These are phyloP conservation scores for Polydrusus tereticollis DNA, from an alignment of 2,888 invertebrate species.

Conservation along the genomic window DNA sequence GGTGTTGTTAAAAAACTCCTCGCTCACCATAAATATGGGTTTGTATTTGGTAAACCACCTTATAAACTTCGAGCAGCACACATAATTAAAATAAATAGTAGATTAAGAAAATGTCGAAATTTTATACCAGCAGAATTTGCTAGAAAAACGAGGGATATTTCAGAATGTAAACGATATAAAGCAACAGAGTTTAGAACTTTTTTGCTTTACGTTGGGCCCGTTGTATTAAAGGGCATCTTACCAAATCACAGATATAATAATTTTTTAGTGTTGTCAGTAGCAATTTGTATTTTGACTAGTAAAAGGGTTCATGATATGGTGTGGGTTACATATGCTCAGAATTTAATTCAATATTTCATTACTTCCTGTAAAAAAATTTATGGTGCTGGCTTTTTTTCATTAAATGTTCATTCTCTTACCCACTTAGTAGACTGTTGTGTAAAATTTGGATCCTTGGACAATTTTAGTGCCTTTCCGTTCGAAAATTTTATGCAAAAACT, in stretches of 20 bases:
- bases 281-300: conserved; percentile 42
- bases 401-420: conserved; percentile 37
- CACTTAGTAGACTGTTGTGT: conserved; percentile 39
- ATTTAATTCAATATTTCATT: conserved; percentile 30
- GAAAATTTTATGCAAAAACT: conserved; percentile 38
- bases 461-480: conserved; percentile 34
- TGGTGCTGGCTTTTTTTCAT: conserved; percentile 39
- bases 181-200: conserved; percentile 43
- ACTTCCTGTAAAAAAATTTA: conserved; percentile 37
- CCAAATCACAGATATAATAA: conserved; percentile 35
- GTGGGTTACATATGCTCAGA: conserved; percentile 39
- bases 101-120: conserved; percentile 22
- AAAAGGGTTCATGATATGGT: conserved; percentile 16
- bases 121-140: conserved; percentile 40
- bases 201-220: conserved; percentile 41
- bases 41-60: conserved; percentile 41
- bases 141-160: conserved; percentile 35
- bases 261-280: conserved; percentile 40
- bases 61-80: conserved; percentile 38
- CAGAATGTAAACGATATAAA: conserved; percentile 44
- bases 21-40: conserved; percentile 43
- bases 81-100: conserved; percentile 31
- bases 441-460: conserved; percentile 38
- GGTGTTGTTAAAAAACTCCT: conserved; percentile 42
- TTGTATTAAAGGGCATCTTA: conserved; percentile 38